phyloP scores from a whole-genome alignment of 2,797 vertebrate species.

The Cyclopterus lumpus region DNA sequence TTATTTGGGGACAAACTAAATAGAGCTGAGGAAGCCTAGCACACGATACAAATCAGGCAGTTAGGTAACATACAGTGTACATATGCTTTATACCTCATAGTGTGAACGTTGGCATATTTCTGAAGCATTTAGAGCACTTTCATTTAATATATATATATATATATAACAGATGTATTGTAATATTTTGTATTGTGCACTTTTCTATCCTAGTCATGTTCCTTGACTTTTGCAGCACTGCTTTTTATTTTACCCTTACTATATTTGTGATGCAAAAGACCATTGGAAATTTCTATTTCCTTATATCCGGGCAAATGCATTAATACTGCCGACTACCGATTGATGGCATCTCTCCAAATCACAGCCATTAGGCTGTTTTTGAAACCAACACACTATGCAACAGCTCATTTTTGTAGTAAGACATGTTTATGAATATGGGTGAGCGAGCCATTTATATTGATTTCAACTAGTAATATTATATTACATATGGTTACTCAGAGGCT shows the following conservation, averaged over 20 bases:
- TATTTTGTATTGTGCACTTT: neutral
- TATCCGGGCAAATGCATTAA: neutral
- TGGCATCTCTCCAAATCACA: neutral
- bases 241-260: neutral
- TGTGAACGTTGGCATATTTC: neutral
- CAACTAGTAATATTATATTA: neutral
- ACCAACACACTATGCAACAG: neutral
- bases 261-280: neutral
- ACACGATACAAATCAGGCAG: neutral
- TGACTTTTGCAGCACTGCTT: neutral
- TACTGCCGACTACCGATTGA: neutral
- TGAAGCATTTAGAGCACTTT: neutral
- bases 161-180: neutral
- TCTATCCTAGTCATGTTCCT: neutral
- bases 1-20: neutral
- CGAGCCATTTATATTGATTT: neutral
- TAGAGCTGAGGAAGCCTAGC: neutral
- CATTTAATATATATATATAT: neutral
- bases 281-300: neutral
- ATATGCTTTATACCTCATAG: neutral
- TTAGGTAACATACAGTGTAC: neutral
- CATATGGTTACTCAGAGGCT: neutral
- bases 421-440: neutral
- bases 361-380: neutral
- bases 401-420: neutral